Conservation (phyloP, 2,888 invertebrate genomes). For the Andrena camellia region DNA sequence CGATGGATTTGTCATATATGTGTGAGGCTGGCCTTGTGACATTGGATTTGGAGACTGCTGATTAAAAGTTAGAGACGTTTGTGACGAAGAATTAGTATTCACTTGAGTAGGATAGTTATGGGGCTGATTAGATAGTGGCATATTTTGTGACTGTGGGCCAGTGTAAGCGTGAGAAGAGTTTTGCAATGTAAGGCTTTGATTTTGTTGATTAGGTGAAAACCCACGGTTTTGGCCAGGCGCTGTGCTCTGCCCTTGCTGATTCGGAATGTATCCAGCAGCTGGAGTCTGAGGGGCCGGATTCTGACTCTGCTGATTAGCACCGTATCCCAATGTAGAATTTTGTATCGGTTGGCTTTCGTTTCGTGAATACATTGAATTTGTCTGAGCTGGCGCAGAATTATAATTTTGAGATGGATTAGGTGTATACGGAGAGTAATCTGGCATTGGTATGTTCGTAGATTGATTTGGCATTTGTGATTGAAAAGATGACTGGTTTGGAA, state of each 20-base stretch:
- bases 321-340: conserved; percentile 72
- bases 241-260: conserved; percentile 66
- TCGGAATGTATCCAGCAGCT: conserved; percentile 66
- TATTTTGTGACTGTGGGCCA: conserved; percentile 51
- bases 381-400: conserved; percentile 73
- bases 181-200: conserved; percentile 64
- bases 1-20: conserved; percentile 65
- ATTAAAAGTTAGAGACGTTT: conserved; percentile 64
- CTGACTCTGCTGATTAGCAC: conserved; percentile 70
- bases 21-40: conserved; percentile 63
- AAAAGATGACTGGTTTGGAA: conserved; percentile 74
- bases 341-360: conserved; percentile 73
- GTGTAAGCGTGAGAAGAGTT: conserved; percentile 64
- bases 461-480: conserved; percentile 76
- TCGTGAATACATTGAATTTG: conserved; percentile 76
- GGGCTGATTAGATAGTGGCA: conserved; percentile 58
- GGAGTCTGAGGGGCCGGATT: conserved; percentile 63
- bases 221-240: conserved; percentile 63
- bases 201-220: conserved; percentile 67
- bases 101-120: conserved; percentile 66
- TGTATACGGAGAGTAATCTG: conserved; percentile 78
- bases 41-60: conserved; percentile 64
- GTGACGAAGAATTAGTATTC: conserved; percentile 60
- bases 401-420: conserved; percentile 77
- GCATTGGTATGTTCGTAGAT: conserved; percentile 72